Evolutionary conservation across 2,113 vertebrate species (phyloP).

Genomic region (Podiceps cristatus): DNA sequence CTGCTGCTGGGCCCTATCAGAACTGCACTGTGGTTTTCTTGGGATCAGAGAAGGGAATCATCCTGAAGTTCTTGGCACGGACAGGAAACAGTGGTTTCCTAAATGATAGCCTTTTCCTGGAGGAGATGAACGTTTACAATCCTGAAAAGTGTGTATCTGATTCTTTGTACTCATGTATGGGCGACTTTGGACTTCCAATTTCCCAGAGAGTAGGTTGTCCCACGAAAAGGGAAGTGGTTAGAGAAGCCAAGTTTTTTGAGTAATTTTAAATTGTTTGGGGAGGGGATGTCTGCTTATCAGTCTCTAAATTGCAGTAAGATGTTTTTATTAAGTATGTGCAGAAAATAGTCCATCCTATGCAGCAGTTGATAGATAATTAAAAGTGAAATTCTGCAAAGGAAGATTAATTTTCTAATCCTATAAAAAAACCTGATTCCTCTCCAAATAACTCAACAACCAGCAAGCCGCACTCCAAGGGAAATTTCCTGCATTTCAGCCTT

Average conservation of each 20-base stretch:
- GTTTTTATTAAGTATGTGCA: neutral
- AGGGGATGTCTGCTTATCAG: constrained; percentile 41
- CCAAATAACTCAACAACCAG: constrained; percentile 17
- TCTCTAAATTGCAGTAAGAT: neutral
- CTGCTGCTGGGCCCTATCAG: constrained; percentile 87
- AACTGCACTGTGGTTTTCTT: constrained; percentile 96
- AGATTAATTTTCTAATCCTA: constrained; percentile 56
- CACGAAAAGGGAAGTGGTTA: neutral
- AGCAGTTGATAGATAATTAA: constrained; percentile 15
- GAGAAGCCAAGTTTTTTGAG: constrained; percentile 3
- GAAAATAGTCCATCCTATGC: constrained; percentile 3
- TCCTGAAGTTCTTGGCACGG: constrained; percentile 96
- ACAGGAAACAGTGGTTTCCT: constrained; percentile 90
- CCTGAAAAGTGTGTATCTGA: constrained; percentile 89
- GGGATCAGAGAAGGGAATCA: constrained; percentile 96
- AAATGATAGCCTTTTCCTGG: constrained; percentile 96
- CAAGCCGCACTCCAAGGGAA: neutral
- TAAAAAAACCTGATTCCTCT: constrained; percentile 17
- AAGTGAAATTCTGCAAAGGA: constrained; percentile 38
- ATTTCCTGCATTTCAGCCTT: constrained; percentile 11
- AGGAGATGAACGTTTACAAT: constrained; percentile 96
- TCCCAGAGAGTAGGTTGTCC: neutral
- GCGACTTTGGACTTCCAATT: constrained; percentile 21
- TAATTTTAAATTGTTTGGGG: neutral
- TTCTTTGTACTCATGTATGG: constrained; percentile 20